A percentile compares a stretch with the other conserved stretches of the same genome.
These are phyloP conservation scores for Toxotes jaculatrix DNA, from an alignment of 2,113 vertebrate species.

Conservation along the genomic window DNA sequence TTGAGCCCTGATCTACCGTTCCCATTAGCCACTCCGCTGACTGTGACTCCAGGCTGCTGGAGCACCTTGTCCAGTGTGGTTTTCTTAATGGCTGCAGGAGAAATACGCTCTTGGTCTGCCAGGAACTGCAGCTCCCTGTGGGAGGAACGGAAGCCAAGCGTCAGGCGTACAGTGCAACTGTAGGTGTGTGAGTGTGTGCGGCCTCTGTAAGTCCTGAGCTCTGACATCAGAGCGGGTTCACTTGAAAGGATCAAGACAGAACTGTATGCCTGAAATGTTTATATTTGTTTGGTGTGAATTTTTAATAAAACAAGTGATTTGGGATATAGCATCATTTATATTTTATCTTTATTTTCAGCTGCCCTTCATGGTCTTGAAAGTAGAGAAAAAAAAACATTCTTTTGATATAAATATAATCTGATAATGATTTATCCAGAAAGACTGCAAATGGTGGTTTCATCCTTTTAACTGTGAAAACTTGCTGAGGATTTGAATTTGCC, in stretches of 20 bases:
- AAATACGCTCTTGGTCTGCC: slow-evolving; percentile 95
- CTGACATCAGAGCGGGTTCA: not conserved
- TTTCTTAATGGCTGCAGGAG: slow-evolving; percentile 97
- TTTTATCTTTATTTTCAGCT: too few relatives aligned
- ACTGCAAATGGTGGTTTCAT: too few relatives aligned
- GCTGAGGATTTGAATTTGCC: too few relatives aligned
- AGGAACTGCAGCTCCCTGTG: slow-evolving; percentile 92
- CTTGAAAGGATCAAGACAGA: not conserved
- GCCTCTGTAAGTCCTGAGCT: not conserved
- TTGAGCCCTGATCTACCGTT: slow-evolving; percentile 83
- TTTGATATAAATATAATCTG: too few relatives aligned
- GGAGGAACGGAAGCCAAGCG: slow-evolving; percentile 57
- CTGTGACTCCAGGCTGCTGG: slow-evolving; percentile 89
- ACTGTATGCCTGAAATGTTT: not conserved
- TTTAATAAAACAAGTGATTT: not conserved
- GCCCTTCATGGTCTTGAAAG: too few relatives aligned
- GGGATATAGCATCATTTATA: too few relatives aligned
- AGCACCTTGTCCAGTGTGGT: slow-evolving; percentile 95
- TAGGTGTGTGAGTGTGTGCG: not conserved
- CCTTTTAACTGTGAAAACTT: too few relatives aligned
- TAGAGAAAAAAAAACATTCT: too few relatives aligned
- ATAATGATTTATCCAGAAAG: too few relatives aligned
- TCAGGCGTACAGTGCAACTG: slow-evolving; percentile 2
- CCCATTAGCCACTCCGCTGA: slow-evolving; percentile 72
- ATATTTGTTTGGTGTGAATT: not conserved